These are phyloP conservation scores for Drosophila niveifrons DNA, from an alignment of 2,888 invertebrate genomes.

Conservation along the genomic window DNA sequence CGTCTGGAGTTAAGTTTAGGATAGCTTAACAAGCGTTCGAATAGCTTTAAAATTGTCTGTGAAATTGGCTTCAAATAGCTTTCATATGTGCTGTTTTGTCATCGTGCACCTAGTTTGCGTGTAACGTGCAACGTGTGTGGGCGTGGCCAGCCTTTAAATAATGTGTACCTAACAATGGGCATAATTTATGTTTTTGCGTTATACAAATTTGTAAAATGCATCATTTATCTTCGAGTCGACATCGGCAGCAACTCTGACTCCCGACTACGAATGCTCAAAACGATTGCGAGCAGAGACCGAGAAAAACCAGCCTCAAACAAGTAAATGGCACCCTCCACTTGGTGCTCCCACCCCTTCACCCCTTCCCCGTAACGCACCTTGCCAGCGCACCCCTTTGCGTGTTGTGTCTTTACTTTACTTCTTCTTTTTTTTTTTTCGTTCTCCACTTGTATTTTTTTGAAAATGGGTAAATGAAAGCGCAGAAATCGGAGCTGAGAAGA, in stretches of 20 bases:
- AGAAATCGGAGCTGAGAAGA: slow-evolving; percentile 32
- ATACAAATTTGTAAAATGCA: slow-evolving; percentile 75
- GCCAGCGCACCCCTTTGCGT: slow-evolving; percentile 67
- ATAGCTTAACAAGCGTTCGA: neutral
- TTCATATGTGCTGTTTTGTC: slow-evolving; percentile 34
- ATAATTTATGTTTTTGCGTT: slow-evolving; percentile 73
- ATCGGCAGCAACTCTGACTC: slow-evolving; percentile 23
- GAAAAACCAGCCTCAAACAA: slow-evolving; percentile 24
- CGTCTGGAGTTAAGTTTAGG: neutral
- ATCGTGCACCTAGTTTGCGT: slow-evolving; percentile 21
- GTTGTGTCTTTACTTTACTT: slow-evolving; percentile 65
- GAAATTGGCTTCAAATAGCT: slow-evolving; percentile 38
- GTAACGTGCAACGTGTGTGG: slow-evolving; percentile 26
- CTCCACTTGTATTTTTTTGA: slow-evolving; percentile 17
- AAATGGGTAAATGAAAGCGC: slow-evolving; percentile 25
- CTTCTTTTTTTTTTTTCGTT: slow-evolving; percentile 15
- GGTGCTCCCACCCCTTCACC: neutral
- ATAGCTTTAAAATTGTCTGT: neutral
- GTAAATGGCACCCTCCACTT: slow-evolving; percentile 31
- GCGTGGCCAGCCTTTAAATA: slow-evolving; percentile 39
- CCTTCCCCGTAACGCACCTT: slow-evolving; percentile 39
- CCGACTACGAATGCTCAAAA: neutral
- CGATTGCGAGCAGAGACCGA: slow-evolving; percentile 26
- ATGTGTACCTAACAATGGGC: slow-evolving; percentile 54
- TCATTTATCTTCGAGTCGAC: slow-evolving; percentile 71